Evolutionary conservation across 2,888 invertebrate genomes (phyloP).

Genomic region (Heliconius erato): DNA sequence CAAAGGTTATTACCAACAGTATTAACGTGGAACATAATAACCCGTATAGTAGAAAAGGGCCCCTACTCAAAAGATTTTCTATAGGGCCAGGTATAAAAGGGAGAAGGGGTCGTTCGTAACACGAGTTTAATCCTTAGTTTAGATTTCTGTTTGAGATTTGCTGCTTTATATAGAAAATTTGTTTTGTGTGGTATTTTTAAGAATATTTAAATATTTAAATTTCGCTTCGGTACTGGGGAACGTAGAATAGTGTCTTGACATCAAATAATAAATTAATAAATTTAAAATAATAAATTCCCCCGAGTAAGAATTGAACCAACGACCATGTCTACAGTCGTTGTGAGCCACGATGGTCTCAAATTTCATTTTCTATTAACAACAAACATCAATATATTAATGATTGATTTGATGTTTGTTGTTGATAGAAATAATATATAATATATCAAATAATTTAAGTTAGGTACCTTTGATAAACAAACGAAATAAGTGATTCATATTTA

Average conservation of each 20-base stretch:
- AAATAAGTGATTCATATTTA: not conserved
- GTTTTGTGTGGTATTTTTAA: not conserved
- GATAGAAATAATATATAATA: too few relatives aligned
- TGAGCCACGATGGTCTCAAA: too few relatives aligned
- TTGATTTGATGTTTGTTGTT: too few relatives aligned
- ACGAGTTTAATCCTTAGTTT: conserved; percentile 39
- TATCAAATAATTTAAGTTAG: too few relatives aligned
- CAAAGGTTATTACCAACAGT: conserved; percentile 7
- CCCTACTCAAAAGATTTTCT: conserved; percentile 29
- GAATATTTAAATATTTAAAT: not conserved
- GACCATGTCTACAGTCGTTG: too few relatives aligned
- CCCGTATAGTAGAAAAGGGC: conserved; percentile 17
- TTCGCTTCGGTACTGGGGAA: too few relatives aligned
- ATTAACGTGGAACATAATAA: conserved; percentile 5
- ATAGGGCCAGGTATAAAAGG: conserved; percentile 34
- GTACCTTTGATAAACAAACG: not conserved
- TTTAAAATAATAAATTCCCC: too few relatives aligned
- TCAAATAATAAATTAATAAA: too few relatives aligned
- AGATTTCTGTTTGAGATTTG: conserved; percentile 32
- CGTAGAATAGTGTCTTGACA: too few relatives aligned
- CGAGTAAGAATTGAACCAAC: too few relatives aligned
- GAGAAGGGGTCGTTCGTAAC: conserved; percentile 31
- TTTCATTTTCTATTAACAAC: too few relatives aligned
- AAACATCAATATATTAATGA: too few relatives aligned
- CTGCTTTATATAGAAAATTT: conserved; percentile 29